Conservation (phyloP, 2,797 vertebrate genomes). For the Pseudocheirus occidentalis region DNA sequence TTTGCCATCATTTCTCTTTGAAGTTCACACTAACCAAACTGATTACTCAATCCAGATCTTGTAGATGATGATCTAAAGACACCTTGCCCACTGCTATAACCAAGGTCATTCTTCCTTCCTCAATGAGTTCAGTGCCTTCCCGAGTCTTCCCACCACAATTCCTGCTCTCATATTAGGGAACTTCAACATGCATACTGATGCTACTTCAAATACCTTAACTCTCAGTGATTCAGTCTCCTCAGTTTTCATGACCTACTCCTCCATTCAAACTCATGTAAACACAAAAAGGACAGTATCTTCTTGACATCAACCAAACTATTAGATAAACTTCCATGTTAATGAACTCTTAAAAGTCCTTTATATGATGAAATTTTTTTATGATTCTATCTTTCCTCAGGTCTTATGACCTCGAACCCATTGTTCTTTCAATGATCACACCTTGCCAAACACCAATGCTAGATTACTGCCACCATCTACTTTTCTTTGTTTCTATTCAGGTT, state of each 20-base stretch:
- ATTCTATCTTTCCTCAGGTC: not conserved
- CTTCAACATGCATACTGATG: not conserved
- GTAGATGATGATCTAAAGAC: not conserved
- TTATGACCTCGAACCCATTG: not conserved
- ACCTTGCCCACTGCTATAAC: not conserved
- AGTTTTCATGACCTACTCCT: not conserved
- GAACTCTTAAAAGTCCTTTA: not conserved
- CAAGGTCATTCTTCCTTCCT: not conserved
- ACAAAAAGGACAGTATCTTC: not conserved
- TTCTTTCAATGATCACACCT: not conserved
- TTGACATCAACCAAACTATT: not conserved
- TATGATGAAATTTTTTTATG: not conserved
- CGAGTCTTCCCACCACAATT: not conserved
- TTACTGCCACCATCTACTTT: not conserved
- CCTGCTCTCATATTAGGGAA: not conserved
- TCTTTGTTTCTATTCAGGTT: not conserved
- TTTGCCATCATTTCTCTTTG: not conserved
- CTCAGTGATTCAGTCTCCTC: not conserved
- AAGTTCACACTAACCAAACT: not conserved
- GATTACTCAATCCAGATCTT: not conserved
- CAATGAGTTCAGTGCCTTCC: not conserved
- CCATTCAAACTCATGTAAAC: not conserved
- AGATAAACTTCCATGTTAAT: not conserved
- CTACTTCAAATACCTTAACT: not conserved
- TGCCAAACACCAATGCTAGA: not conserved